A percentile compares a stretch with the other conserved stretches of the same genome.
phyloP scores from a whole-genome alignment of 2,888 invertebrate species.

The Cyaniris semiargus region DNA sequence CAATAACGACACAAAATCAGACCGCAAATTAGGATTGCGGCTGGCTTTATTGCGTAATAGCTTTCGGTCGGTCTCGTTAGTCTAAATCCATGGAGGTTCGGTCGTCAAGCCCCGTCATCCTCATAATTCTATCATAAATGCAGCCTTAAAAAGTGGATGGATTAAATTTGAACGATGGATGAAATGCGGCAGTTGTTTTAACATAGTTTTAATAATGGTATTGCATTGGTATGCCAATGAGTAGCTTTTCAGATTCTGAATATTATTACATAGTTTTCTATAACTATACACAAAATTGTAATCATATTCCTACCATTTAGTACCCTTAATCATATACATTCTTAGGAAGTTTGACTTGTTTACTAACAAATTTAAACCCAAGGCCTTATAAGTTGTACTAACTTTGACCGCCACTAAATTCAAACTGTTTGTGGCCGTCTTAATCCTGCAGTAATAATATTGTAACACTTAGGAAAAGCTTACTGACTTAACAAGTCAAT shows the following conservation, averaged over 20 bases:
- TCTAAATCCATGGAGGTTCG: constrained; percentile 25
- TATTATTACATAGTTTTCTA: not conserved
- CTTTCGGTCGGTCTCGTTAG: constrained; percentile 22
- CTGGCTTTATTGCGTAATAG: constrained; percentile 23
- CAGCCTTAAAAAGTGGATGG: not conserved
- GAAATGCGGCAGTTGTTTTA: not conserved
- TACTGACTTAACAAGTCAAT: too few relatives aligned
- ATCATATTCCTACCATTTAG: not conserved
- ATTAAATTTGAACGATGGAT: not conserved
- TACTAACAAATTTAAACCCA: constrained; percentile 1
- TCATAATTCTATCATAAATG: constrained; percentile 19
- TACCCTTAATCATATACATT: not conserved
- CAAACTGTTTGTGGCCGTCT: not conserved
- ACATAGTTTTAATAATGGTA: not conserved
- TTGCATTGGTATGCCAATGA: not conserved
- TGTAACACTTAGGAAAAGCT: not conserved
- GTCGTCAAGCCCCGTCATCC: not conserved
- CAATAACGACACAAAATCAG: constrained; percentile 28
- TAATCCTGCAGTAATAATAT: constrained; percentile 8
- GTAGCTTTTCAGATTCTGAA: not conserved
- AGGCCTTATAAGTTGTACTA: constrained; percentile 7
- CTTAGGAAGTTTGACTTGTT: constrained; percentile 1
- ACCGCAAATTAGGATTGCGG: constrained; percentile 33
- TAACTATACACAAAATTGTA: not conserved
- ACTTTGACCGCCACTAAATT: constrained; percentile 17